Evolutionary conservation across 2,888 invertebrate species (phyloP).

Genomic region (Geophilus truncorum): DNA sequence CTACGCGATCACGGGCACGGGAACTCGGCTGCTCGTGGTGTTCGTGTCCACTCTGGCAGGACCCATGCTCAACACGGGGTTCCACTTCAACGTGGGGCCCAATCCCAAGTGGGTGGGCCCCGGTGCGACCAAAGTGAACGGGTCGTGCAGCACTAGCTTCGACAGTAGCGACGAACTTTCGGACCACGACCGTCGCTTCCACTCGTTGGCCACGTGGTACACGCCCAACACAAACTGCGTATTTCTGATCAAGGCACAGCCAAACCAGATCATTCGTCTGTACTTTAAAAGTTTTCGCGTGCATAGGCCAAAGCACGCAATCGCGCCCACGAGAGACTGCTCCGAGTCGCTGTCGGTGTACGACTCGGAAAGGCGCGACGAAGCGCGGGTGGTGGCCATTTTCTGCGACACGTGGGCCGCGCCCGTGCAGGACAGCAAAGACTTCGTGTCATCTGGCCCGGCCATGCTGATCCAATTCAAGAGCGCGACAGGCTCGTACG

Average conservation of each 20-base stretch:
- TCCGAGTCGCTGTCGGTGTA: constrained; percentile 84
- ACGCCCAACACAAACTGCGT: constrained; percentile 90
- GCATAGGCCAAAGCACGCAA: constrained; percentile 78
- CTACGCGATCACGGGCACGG: constrained; percentile 87
- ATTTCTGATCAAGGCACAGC: constrained; percentile 77
- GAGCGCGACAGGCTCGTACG: constrained; percentile 86
- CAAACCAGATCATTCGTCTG: constrained; percentile 78
- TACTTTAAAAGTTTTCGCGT: constrained; percentile 89
- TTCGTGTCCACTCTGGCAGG: constrained; percentile 44
- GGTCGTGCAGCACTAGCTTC: constrained; percentile 34
- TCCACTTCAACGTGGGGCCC: constrained; percentile 83
- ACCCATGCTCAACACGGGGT: constrained; percentile 82
- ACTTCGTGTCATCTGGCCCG: constrained; percentile 82
- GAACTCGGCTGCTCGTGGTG: constrained; percentile 48
- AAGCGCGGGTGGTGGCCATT: constrained; percentile 83
- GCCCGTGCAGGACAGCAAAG: constrained; percentile 80
- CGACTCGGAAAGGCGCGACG: constrained; percentile 80
- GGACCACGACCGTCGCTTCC: constrained; percentile 55
- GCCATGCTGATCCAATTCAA: constrained; percentile 82
- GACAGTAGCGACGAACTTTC: constrained; percentile 33
- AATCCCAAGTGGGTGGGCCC: constrained; percentile 50
- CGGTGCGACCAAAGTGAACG: constrained; percentile 50
- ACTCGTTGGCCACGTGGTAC: constrained; percentile 90
- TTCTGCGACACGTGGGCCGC: constrained; percentile 91
- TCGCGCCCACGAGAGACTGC: constrained; percentile 80